Evolutionary conservation across 2,797 vertebrate genomes (phyloP), one percentile per base, ranked within the genome.

Genomic region (Esox masquinongy): DNA sequence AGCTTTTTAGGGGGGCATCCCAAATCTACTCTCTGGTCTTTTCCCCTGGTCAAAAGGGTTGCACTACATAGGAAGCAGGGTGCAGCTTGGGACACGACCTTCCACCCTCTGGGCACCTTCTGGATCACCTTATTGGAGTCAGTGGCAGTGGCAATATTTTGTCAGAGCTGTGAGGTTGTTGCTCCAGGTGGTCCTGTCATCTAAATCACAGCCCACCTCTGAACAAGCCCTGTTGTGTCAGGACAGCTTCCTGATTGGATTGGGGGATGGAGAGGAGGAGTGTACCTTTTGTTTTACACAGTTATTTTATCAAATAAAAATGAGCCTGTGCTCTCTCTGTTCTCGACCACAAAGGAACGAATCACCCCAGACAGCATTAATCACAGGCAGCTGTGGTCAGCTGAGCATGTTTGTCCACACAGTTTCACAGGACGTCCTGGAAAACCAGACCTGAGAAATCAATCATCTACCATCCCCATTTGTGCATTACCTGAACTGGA

Each of bases 351-450:
- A 82, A 81, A 77, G 82, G 82, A 82, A 85, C 85, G 88, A 86
- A 91, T 92, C 90, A 88, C 84, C 75, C 72, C 79, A 86, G 84
- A 79, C 83, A 78, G 83, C 87, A 90, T 92, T 90, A 91, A 93
- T 92, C 92, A 92, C 78, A 83, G 75, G 83, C 82, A 67, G 72
- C 79, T 81, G 85, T 88, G 91, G 90, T 92, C 89, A 90, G 82
- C 82, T 70, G 76, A 84, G 82, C 81, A 74, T 82, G 82, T 82
- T 86, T 87, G 83, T 88, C 86, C 83, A 77, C 84, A 76, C 82
- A 88, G 87, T 79, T 83, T 84, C 77, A 77, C 81, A 70, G 79
- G 64, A 83, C 86, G 90, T 88, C 90, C 90, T 92, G 90, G 89
- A 85, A 90, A 90, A 85, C 82, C 80, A 83, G 86, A 82, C 79